Evolutionary conservation across 2,113 vertebrate species (phyloP).

Genomic region (Stegastes partitus): DNA sequence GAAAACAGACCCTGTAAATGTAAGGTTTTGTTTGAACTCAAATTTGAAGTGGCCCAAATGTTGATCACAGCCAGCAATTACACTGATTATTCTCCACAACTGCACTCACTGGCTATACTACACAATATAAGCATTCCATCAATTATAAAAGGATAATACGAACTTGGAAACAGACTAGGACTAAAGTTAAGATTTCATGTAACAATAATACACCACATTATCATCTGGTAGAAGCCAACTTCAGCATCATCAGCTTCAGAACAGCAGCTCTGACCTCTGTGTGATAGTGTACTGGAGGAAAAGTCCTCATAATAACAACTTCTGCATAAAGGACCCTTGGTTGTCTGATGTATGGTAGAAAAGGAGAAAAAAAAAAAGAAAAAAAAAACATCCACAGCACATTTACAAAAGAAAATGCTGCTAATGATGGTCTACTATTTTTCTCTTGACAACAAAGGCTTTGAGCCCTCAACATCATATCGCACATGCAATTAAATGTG

Average conservation of each 20-base stretch:
- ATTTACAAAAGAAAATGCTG: constrained; percentile 33
- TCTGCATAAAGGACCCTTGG: constrained; percentile 21
- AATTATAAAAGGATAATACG: neutral
- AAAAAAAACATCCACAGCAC: constrained; percentile 22
- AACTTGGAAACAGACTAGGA: neutral
- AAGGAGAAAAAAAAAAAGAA: constrained; percentile 12
- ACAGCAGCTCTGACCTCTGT: constrained; percentile 35
- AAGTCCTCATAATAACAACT: constrained; percentile 40
- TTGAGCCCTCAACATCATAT: constrained; percentile 68
- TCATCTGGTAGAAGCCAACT: constrained; percentile 24
- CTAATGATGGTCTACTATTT: constrained; percentile 48
- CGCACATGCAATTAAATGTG: constrained; percentile 84
- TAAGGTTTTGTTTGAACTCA: no score
- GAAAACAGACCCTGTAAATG: no score
- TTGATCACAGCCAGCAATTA: neutral
- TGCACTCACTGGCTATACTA: neutral
- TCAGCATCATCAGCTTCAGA: constrained; percentile 43
- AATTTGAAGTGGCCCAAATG: neutral
- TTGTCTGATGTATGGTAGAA: constrained; percentile 21
- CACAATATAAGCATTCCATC: neutral
- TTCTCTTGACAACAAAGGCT: constrained; percentile 53
- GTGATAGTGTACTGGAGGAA: constrained; percentile 2
- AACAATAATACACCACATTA: constrained; percentile 3
- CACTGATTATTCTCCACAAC: no score
- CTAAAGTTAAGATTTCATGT: constrained; percentile 2